Conservation (phyloP, 2,797 vertebrate species). For the Dendrocincla tyrannina region DNA sequence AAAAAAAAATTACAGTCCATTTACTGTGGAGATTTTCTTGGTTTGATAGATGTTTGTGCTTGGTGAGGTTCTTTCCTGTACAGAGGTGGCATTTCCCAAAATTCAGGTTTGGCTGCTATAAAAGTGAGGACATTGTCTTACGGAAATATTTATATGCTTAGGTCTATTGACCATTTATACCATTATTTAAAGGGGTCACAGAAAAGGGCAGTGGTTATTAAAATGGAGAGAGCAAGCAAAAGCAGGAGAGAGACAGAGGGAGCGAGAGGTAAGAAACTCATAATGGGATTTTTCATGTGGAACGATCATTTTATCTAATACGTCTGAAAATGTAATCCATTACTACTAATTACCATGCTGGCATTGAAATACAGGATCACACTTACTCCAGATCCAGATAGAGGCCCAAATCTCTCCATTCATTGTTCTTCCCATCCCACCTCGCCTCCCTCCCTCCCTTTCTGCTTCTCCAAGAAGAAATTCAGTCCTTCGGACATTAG, state of each 20-base stretch:
- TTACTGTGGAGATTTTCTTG: background rate
- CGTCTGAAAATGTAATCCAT: slow-evolving; percentile 84
- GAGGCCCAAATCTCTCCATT: slow-evolving; percentile 57
- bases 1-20: background rate
- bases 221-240: slow-evolving; percentile 44
- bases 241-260: slow-evolving; percentile 37
- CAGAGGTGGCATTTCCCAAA: background rate
- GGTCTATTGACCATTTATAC: slow-evolving; percentile 56
- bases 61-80: background rate
- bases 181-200: slow-evolving; percentile 68
- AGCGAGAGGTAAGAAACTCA: slow-evolving; percentile 72
- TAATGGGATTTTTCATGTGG: slow-evolving; percentile 79
- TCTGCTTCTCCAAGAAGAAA: slow-evolving; percentile 64
- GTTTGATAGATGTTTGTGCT: background rate
- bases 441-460: slow-evolving; percentile 35
- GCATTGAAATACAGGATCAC: slow-evolving; percentile 66
- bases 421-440: slow-evolving; percentile 66
- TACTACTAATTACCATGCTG: slow-evolving; percentile 86
- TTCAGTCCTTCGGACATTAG: slow-evolving; percentile 69
- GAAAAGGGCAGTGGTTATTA: slow-evolving; percentile 73
- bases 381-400: slow-evolving; percentile 45
- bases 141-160: slow-evolving; percentile 63
- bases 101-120: background rate
- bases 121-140: background rate
- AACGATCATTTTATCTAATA: slow-evolving; percentile 86